Conservation (phyloP, 1,140 invertebrate genomes). For the Nasonia giraulti region DNA sequence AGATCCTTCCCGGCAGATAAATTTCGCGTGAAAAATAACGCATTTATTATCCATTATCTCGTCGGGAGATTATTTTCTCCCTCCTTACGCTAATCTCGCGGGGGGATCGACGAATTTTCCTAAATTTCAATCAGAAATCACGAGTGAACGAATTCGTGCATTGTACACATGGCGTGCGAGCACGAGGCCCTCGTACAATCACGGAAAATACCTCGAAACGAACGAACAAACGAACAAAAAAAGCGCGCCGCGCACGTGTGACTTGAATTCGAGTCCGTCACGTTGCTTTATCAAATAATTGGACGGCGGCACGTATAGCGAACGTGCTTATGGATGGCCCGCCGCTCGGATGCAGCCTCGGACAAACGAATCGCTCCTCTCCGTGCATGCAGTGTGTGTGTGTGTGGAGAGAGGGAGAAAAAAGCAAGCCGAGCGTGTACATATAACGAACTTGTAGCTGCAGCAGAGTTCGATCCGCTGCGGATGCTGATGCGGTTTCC, state of each 20-base stretch:
- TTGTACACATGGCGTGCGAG: neutral
- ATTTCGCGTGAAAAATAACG: slow-evolving; percentile 4
- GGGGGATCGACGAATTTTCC: neutral
- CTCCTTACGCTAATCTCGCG: neutral
- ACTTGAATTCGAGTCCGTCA: slow-evolving; percentile 40
- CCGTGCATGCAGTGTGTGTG: too few relatives aligned
- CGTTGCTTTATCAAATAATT: slow-evolving; percentile 50
- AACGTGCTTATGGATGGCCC: slow-evolving; percentile 34
- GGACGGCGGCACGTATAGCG: slow-evolving; percentile 35
- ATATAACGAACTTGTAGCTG: slow-evolving; percentile 7
- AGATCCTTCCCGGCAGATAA: slow-evolving; percentile 5
- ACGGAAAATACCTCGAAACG: slow-evolving; percentile 31
- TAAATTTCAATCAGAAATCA: neutral
- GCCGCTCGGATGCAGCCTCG: neutral
- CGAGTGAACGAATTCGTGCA: neutral
- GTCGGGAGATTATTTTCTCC: neutral
- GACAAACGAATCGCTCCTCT: slow-evolving; percentile 37
- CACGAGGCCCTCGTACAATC: slow-evolving; percentile 30
- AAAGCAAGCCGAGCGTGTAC: neutral
- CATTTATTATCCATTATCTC: neutral
- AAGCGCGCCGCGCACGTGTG: slow-evolving; percentile 26
- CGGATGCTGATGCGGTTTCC: neutral
- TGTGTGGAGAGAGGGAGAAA: too few relatives aligned
- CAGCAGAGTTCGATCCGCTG: neutral
- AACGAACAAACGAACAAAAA: slow-evolving; percentile 28